Base-by-base conservation (phyloP, 1,140 invertebrate species). In the Drosophila sulfurigaster region DNA sequence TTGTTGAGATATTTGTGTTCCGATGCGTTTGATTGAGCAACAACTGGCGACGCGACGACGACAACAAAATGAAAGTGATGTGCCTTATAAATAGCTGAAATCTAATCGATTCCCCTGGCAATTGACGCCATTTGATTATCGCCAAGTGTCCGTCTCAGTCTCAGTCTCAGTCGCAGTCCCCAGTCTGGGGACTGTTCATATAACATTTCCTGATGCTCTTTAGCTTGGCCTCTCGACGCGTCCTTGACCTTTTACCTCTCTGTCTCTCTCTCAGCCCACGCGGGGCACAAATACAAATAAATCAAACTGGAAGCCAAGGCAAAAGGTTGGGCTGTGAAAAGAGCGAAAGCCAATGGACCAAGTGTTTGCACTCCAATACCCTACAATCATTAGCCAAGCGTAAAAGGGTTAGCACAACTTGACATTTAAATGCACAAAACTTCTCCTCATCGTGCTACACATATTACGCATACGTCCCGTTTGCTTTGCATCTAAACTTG, bases 61-160 rank as follows among this genome's bases (percentile, higher is more conserved):
- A 46, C 4, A 62, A 41, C 16, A 32, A 38, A 5, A 54, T 30
- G 43, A 57, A 32, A 49, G 8, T 35, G 46, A 35, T 58, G 45
- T 38, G 43, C 20, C 52, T 66, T 82, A 68, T 65, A 67, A 81
- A 81, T 78, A 80, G 73, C 60, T 32, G 30, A 72, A 80, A 81
- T 89, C 77, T 78, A 88, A 88, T 83, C 83, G 77, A 88, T 82
- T 65, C 66, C 68, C 65, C 63, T 83, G 83, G 45, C 83, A 86
- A 79, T 87, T 82, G 72, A 65, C 59, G 71, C 51, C 74, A 71
- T 65, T 73, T 78, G 82, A 75, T 82, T 82, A 82, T 62, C 78
- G 51, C 71, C 46, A 65, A 68, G 52, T 51, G 73, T 28, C 28
- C 5, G 49, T 13, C 49, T 35, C 52, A 15, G 30, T 5, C 54